Evolutionary conservation across 2,797 vertebrate genomes (phyloP), one percentile per base, ranked within the genome.

Genomic region (Squalus acanthias): DNA sequence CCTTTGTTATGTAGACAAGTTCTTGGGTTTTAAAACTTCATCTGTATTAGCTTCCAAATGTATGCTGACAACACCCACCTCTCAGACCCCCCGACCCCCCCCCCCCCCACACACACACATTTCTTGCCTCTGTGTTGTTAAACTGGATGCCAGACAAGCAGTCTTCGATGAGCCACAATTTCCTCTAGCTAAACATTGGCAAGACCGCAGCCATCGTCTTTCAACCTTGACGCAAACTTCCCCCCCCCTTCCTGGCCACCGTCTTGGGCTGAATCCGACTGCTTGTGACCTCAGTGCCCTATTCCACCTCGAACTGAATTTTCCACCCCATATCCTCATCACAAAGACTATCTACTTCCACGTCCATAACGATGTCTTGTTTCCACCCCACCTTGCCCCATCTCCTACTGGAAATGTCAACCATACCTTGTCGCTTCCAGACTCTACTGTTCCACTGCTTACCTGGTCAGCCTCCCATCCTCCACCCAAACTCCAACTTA

Each of bases 1-100:
- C 96, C 39, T 85, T 74, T 22, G 39, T 87, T 87, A 87, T 53
- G 82, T 76, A 76, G 10, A 76, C n/a, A 76, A 26, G 74, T 29
- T 76, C 29, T 76, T 76, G n/a, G 60, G 3, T 87, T 17, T 87
- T 87, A 12, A 87, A 74, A 74, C 29, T 33, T 74, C 72, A 29
- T 29, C 72, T 74, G 72, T 26, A 74, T 74, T 74, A 74, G 13
- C 24, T 74, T 67, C 13, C 65, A 13, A 1, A 17, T 67, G 65
- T 17, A 67, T 17, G 65, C 26, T 76, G 72, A 29, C 10, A 1
- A 29, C 72, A 76, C 29, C 9, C 33, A 33, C 29, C 9, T 79
- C 74, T 79, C 6, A 7, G 9, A 76, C 39, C 39, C 24, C 26
- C 22, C 5, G 1, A 12, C 33, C 22, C 33, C 10, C 74, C 26